Evolutionary conservation across 2,797 vertebrate genomes (phyloP), one percentile per base, ranked within the genome.

Genomic region (Argentina silus): DNA sequence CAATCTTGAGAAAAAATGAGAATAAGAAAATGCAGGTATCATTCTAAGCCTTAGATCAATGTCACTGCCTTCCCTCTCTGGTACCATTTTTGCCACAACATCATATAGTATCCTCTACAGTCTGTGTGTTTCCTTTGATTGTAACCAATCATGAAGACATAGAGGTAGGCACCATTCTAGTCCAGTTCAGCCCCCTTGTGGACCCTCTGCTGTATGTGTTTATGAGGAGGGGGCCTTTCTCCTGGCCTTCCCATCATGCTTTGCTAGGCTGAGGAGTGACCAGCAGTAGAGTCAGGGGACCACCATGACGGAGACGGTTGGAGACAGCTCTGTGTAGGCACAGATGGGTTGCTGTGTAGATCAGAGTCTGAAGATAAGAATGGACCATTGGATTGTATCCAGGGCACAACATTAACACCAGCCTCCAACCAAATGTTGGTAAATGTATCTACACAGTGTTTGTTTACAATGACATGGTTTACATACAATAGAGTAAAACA

Each of bases 131-230:
- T 27, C 36, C 11, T 8, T 42, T 66, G 7, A 17, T 67, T 17
- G n/a, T 61, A n/a, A n/a, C 10, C 0, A 0, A 15, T 15, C 19
- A 57, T 23, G 0, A 48, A 1, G 36, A 60, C 8, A 12, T n/a
- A 44, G 0, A 1, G 1, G 14, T 50, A 1, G 45, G 44, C 5
- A 2, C 0, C 9, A 45, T 78, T 23, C 12, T 78, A n/a, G 3
- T 81, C 56, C 69, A 61, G 21, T 56, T 73, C 8, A 82, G 76
- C 65, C 70, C 78, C n/a, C 47, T 79, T 10, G 59, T 78, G 42
- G 84, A 84, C 53, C 56, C 61, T 23, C 67, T 84, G 17, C 59
- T 84, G 56, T 81, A 82, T 66, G 60, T 86, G 21, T 82, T 84
- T 12, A 69, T 86, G 14, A 72, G 75, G 14, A 84, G 70, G 36